A percentile compares a stretch with the other conserved stretches of the same genome.
phyloP scores from a whole-genome alignment of 2,888 invertebrate genomes.

The Melieria omissa region DNA sequence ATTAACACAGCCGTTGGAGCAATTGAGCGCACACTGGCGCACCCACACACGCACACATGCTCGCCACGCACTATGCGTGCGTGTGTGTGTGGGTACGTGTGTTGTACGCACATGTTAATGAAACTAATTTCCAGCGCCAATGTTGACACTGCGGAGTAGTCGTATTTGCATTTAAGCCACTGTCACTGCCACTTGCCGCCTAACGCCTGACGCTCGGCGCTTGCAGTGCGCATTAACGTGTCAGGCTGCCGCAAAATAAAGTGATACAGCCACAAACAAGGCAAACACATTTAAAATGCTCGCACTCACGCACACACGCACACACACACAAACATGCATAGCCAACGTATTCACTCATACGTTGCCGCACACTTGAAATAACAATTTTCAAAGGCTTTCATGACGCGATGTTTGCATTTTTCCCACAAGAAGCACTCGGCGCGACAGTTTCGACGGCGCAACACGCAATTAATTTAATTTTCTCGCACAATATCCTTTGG shows the following conservation, averaged over 20 bases:
- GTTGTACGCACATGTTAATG: slow-evolving; percentile 53
- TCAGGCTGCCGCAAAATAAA: slow-evolving; percentile 64
- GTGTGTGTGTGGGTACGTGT: neutral
- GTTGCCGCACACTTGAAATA: slow-evolving; percentile 41
- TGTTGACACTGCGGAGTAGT: slow-evolving; percentile 41
- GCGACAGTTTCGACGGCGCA: slow-evolving; percentile 39
- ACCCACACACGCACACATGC: slow-evolving; percentile 7
- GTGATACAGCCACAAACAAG: slow-evolving; percentile 62
- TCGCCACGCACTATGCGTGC: neutral
- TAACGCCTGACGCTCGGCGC: neutral
- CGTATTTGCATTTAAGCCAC: slow-evolving; percentile 28
- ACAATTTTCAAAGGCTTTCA: slow-evolving; percentile 45
- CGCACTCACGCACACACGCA: slow-evolving; percentile 43
- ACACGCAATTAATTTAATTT: slow-evolving; percentile 23
- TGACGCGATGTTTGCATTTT: slow-evolving; percentile 39
- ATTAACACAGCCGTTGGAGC: slow-evolving; percentile 45
- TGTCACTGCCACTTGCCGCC: neutral
- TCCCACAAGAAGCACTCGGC: slow-evolving; percentile 26
- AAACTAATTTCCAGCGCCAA: slow-evolving; percentile 59
- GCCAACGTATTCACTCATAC: no score
- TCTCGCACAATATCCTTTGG: neutral
- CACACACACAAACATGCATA: slow-evolving; percentile 8
- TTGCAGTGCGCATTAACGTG: slow-evolving; percentile 52
- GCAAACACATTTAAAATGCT: slow-evolving; percentile 58
- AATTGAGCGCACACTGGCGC: slow-evolving; percentile 37